Conservation (phyloP, 53 echinoderm and acorn worm genomes). For the Holothuria leucospilota region DNA sequence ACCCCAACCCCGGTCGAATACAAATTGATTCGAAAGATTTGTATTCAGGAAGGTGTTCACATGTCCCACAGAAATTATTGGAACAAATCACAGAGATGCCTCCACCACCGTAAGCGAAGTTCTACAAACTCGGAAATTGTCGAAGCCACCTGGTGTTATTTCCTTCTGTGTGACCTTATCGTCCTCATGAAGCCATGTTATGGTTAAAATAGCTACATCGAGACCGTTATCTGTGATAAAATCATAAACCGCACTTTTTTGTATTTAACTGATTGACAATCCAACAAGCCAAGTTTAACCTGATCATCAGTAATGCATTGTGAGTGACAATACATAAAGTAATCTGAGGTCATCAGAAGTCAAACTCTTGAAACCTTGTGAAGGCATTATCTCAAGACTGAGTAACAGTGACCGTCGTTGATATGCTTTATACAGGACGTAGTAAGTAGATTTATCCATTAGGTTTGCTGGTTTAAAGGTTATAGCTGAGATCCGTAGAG, state of each 20-base stretch:
- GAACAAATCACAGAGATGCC: too few species aligned
- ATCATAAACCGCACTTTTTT: background rate
- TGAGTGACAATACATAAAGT: background rate
- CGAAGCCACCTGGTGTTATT: background rate
- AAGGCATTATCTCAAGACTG: too few species aligned
- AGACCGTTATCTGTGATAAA: too few species aligned
- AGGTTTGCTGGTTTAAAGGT: too few species aligned
- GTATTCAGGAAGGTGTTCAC: background rate
- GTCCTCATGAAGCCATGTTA: background rate
- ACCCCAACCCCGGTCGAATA: slow-evolving; percentile 1
- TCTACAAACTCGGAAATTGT: background rate
- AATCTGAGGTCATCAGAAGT: too few species aligned
- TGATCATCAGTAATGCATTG: background rate
- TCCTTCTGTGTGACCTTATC: background rate
- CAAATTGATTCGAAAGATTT: background rate
- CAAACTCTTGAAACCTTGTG: too few species aligned
- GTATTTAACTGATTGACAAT: background rate
- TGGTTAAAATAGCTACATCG: background rate
- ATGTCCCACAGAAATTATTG: background rate
- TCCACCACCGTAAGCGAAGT: background rate
- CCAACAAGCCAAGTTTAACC: background rate
- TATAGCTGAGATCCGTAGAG: too few species aligned
- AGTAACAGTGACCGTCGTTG: too few species aligned
- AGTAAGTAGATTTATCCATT: too few species aligned
- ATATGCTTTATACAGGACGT: too few species aligned